Evolutionary conservation across 2,797 vertebrate species (phyloP).

Genomic region (Poeciliopsis presidionis): DNA sequence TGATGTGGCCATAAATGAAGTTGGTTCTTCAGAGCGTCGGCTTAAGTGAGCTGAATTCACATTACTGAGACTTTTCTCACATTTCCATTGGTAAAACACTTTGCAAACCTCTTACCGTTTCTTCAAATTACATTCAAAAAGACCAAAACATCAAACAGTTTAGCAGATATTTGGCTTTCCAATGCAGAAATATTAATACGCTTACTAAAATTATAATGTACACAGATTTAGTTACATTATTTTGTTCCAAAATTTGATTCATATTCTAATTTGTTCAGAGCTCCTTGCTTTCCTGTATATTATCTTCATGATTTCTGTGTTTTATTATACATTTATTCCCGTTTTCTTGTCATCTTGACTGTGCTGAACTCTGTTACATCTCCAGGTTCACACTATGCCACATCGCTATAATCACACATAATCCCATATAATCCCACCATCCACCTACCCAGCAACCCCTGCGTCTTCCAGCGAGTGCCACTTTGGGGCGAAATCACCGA

Average conservation of each 20-base stretch:
- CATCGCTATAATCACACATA: constrained; percentile 42
- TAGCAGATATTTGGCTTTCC: constrained; percentile 7
- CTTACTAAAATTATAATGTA: not conserved
- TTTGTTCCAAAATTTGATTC: not conserved
- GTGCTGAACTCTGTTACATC: constrained; percentile 3
- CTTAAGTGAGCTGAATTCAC: too few relatives aligned
- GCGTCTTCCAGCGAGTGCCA: constrained; percentile 43
- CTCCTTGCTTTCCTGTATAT: not conserved
- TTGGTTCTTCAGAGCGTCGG: not conserved
- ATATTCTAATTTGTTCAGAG: not conserved
- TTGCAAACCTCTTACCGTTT: not conserved
- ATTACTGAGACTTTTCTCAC: too few relatives aligned
- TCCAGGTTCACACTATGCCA: constrained; percentile 28
- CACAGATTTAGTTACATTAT: not conserved
- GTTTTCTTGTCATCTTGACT: not conserved
- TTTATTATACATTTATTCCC: not conserved
- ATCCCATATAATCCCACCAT: not conserved
- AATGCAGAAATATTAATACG: constrained; percentile 3
- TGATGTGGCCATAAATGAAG: too few relatives aligned
- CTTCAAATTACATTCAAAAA: constrained; percentile 21
- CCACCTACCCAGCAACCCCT: constrained; percentile 19
- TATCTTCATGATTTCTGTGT: not conserved
- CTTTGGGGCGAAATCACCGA: constrained; percentile 63
- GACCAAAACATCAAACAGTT: constrained; percentile 18
- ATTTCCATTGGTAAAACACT: not conserved